phyloP scores from a whole-genome alignment of 2,797 vertebrate species.

The Syngnathus acus region DNA sequence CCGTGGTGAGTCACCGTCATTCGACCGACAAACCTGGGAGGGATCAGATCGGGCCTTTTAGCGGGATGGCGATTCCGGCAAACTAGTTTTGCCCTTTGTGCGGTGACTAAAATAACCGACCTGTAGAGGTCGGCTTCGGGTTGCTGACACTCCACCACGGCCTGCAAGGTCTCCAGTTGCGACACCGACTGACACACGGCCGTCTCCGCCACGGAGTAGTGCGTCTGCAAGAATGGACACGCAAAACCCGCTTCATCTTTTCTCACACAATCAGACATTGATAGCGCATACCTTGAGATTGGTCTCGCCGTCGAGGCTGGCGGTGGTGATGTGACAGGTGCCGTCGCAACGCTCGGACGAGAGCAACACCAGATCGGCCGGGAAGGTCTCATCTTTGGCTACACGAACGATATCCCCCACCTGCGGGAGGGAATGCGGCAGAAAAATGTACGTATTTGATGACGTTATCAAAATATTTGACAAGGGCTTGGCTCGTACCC shows the following conservation, averaged over 20 bases:
- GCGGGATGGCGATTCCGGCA: neutral
- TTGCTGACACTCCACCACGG: conserved; percentile 94
- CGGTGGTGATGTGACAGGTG: conserved; percentile 93
- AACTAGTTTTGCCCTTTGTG: too few species aligned
- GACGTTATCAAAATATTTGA: neutral
- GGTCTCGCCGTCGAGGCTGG: conserved; percentile 95
- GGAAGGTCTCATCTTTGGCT: conserved; percentile 99
- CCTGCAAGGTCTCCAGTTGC: conserved; percentile 82
- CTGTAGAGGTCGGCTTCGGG: conserved; percentile 96
- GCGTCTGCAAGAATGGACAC: conserved; percentile 71
- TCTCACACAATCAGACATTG: neutral
- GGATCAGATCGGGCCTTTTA: conserved; percentile 7
- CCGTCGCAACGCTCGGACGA: conserved; percentile 88
- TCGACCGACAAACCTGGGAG: conserved; percentile 86
- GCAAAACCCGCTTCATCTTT: neutral
- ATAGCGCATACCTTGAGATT: conserved; percentile 82
- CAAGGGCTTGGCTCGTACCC: conserved; percentile 67
- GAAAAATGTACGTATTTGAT: too few species aligned
- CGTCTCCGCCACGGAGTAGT: conserved; percentile 86
- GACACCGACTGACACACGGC: conserved; percentile 86
- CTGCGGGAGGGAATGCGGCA: conserved; percentile 47
- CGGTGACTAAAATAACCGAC: conserved; percentile 44
- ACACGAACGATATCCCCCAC: conserved; percentile 98
- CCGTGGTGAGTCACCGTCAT: conserved; percentile 82
- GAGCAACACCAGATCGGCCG: conserved; percentile 87